phyloP scores from a whole-genome alignment of 2,888 invertebrate genomes.

The Gisinianus flammeolus region DNA sequence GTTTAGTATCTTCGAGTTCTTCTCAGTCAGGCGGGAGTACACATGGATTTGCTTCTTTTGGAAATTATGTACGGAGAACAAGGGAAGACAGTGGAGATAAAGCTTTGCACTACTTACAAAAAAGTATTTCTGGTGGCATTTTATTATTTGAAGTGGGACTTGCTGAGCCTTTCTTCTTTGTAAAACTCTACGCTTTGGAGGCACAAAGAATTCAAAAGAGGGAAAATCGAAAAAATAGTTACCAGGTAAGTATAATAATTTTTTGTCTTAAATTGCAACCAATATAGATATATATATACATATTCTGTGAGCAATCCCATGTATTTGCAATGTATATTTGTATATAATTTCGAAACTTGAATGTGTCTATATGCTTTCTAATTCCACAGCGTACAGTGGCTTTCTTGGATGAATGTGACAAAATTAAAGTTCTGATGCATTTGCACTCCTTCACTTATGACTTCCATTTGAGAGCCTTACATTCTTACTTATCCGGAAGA shows the following conservation, averaged over 20 bases:
- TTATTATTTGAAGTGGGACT: conserved; percentile 73
- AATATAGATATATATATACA: no score
- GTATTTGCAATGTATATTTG: background rate
- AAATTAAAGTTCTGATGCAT: conserved; percentile 74
- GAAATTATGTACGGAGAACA: conserved; percentile 17
- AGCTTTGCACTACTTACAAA: conserved; percentile 50
- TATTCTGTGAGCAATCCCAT: background rate
- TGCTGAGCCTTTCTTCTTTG: conserved; percentile 74
- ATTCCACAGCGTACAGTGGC: conserved; percentile 67
- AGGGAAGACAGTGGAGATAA: conserved; percentile 41
- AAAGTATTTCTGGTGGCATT: conserved; percentile 67
- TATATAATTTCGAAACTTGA: background rate
- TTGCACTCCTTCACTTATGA: conserved; percentile 79
- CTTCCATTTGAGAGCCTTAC: conserved; percentile 74
- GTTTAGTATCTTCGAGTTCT: conserved; percentile 44
- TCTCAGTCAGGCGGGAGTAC: conserved; percentile 43
- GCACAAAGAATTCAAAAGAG: conserved; percentile 68
- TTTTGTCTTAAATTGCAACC: no score
- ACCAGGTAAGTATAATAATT: background rate
- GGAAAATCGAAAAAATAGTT: conserved; percentile 55
- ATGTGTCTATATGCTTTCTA: background rate
- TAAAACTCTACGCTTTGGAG: conserved; percentile 72
- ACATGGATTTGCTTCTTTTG: conserved; percentile 31
- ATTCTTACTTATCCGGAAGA: conserved; percentile 70
- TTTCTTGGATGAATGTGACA: conserved; percentile 73